Evolutionary conservation across 2,113 vertebrate genomes (phyloP).

Genomic region (Equus przewalskii): DNA sequence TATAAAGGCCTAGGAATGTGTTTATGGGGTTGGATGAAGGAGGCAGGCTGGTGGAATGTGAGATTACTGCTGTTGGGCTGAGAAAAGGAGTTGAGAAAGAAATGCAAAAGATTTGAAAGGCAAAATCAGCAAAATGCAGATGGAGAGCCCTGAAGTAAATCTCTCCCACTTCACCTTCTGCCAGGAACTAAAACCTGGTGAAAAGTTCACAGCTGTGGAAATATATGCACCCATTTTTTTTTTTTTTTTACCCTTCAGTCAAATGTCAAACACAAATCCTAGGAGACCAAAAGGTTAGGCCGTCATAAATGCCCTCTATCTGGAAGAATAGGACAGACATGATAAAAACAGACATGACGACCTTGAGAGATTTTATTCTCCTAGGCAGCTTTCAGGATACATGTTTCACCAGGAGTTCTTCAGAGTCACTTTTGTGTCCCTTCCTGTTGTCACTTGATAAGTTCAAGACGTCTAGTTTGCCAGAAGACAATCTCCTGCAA

Average conservation of each 20-base stretch:
- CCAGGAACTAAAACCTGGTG: not conserved
- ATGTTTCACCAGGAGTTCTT: conserved; percentile 37
- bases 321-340: conserved; percentile 32
- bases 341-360: conserved; percentile 34
- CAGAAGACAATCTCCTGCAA: conserved; percentile 33
- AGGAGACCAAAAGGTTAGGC: conserved; percentile 20
- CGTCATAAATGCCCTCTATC: conserved; percentile 32
- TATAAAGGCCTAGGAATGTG: not conserved
- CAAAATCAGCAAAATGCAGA: not conserved
- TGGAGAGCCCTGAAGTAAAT: not conserved
- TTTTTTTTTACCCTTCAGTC: not conserved
- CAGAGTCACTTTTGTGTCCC: not conserved
- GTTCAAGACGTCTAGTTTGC: conserved; percentile 51
- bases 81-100: not conserved
- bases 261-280: not conserved
- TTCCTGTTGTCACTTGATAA: conserved; percentile 62
- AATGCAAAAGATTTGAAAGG: not conserved
- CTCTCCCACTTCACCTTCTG: not conserved
- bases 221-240: not conserved
- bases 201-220: conserved; percentile 25
- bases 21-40: not conserved
- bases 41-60: not conserved
- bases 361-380: conserved; percentile 25
- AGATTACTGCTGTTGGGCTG: not conserved
- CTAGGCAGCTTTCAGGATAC: not conserved